Conservation (phyloP, 2,888 invertebrate species). For the Monopis laevigella region DNA sequence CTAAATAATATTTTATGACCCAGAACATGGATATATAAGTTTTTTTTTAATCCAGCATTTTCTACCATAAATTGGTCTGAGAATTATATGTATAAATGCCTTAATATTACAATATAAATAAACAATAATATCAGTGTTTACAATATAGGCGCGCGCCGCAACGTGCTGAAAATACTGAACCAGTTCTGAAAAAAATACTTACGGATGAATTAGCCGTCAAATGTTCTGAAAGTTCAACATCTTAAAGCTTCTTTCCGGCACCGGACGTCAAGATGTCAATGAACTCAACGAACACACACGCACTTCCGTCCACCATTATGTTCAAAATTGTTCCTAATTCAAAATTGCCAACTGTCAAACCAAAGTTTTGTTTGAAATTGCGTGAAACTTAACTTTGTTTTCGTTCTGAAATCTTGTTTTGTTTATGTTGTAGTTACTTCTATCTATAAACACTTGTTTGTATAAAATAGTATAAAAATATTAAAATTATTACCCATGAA, state of each 20-base stretch:
- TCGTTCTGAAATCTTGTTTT: no score
- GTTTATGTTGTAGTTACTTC: constrained; percentile 47
- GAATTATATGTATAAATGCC: no score
- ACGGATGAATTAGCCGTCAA: constrained; percentile 61
- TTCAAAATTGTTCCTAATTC: constrained; percentile 38
- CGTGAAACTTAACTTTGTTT: constrained; percentile 26
- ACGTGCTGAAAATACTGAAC: no score
- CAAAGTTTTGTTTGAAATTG: constrained; percentile 27
- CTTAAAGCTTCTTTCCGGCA: constrained; percentile 29
- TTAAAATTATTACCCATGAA: constrained; percentile 66
- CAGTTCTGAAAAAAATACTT: constrained; percentile 41
- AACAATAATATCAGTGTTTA: no score
- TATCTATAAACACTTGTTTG: constrained; percentile 60
- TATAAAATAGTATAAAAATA: constrained; percentile 68
- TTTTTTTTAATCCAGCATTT: no score
- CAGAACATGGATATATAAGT: no score
- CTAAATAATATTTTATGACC: no score
- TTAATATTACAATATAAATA: no score
- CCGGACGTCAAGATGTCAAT: constrained; percentile 33
- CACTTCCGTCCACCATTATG: constrained; percentile 50
- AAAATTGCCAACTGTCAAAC: constrained; percentile 44
- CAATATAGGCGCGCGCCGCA: no score
- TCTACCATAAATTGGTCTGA: no score
- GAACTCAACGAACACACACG: constrained; percentile 48
- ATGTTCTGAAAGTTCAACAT: constrained; percentile 60